A percentile compares a stretch with the other conserved stretches of the same genome.
Conservation (phyloP, 2,113 vertebrate species). For the Protobothrops flavoviridis region DNA sequence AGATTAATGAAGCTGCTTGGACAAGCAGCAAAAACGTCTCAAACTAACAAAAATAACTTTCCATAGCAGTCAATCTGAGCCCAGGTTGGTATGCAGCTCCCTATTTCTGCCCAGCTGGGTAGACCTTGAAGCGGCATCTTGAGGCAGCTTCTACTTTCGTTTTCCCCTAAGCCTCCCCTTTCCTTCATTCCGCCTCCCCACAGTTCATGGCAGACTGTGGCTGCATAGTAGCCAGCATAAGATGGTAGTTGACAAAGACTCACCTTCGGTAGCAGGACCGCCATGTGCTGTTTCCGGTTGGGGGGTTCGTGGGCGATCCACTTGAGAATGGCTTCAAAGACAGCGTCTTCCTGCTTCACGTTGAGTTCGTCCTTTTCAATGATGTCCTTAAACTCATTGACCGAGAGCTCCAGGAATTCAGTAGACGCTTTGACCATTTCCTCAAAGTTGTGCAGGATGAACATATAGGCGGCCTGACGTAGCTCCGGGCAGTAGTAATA, state of each 20-base stretch:
- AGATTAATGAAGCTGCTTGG: too few species aligned
- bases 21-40: too few species aligned
- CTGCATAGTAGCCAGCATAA: not conserved
- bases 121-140: not conserved
- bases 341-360: constrained; percentile 71
- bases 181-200: not conserved
- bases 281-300: constrained; percentile 67
- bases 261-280: constrained; percentile 75
- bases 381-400: constrained; percentile 70
- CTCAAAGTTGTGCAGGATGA: constrained; percentile 81
- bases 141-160: not conserved
- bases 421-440: constrained; percentile 66
- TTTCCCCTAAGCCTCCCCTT: not conserved
- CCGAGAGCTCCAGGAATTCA: constrained; percentile 77
- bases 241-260: not conserved
- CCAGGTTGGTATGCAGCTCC: not conserved
- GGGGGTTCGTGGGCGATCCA: constrained; percentile 73
- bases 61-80: not conserved
- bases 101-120: not conserved
- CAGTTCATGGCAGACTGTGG: not conserved
- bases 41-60: not conserved
- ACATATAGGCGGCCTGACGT: constrained; percentile 67
- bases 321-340: constrained; percentile 76
- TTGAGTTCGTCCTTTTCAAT: constrained; percentile 78
- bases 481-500: constrained; percentile 67